Evolutionary conservation across 1,140 invertebrate genomes (phyloP), one percentile per base, ranked within the genome.

Genomic region (Ips typographus): DNA sequence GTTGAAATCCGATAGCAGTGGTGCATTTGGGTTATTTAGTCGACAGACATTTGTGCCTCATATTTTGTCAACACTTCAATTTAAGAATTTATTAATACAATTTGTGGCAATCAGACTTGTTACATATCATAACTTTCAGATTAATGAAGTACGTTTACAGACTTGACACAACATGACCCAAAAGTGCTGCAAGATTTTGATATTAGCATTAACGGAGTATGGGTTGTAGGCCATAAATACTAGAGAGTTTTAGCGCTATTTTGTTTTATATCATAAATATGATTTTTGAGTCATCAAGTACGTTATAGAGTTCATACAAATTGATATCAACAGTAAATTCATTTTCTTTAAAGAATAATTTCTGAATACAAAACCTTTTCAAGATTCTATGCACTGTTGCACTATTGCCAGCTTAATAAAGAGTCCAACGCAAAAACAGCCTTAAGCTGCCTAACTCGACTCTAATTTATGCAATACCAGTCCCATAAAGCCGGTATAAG

Each of bases 381-480:
- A 37, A 56, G 39, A 22, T 56, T 39, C 8, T 37, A 8, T 37
- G 39, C 22, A 7, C 39, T 22, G 7, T 37, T 8, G 39, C 7
- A 8, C 3, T 6, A 39, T 39, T 39, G 8, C 36, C 53, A 56
- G 53, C 53, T 38, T 59, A 59, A 41, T 42, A 41, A 8, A 55
- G 2, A 41, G n/a, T 59, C n/a, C 40, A 22, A 41, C 8, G 40
- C 39, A 59, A 59, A n/a, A 37, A 55, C 52, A 38, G 52, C 37
- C 36, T 55, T 22, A 55, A 55, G 52, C 52, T 55, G 37, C 37
- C 52, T 22, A 55, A 37, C 52, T 22, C 6, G 36, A 53, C 42
- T 68, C 44, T 68, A 68, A 68, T 68, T 68, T 68, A 68, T 68
- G 47, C 65, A 42, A 53, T 68, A 68, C 65, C 37, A 68, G 56